phyloP scores from a whole-genome alignment of 2,888 invertebrate genomes.

The Parochlus steinenii region DNA sequence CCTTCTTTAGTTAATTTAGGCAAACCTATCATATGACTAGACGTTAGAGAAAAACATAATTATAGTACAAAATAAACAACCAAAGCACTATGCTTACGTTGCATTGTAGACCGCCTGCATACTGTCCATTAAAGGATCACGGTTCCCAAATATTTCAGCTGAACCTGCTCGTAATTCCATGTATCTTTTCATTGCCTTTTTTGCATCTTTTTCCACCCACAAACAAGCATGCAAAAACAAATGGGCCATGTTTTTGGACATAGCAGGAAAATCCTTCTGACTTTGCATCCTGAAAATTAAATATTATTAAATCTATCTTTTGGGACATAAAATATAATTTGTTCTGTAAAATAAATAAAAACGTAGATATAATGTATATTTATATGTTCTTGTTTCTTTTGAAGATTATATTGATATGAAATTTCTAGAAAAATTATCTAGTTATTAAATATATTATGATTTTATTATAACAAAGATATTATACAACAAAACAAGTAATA shows the following conservation, averaged over 20 bases:
- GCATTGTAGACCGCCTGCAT: constrained; percentile 38
- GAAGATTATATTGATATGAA: no score
- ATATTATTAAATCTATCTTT: background rate
- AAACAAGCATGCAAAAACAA: constrained; percentile 45
- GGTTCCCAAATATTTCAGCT: constrained; percentile 40
- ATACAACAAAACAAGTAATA: no score
- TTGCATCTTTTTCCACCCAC: constrained; percentile 31
- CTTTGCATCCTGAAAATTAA: constrained; percentile 37
- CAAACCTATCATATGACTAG: constrained; percentile 42
- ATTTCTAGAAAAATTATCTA: no score
- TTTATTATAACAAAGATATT: no score
- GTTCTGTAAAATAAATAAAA: background rate
- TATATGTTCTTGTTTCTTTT: no score
- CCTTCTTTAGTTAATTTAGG: constrained; percentile 44
- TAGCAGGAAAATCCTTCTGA: constrained; percentile 38
- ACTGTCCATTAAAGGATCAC: constrained; percentile 35
- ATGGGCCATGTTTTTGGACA: constrained; percentile 44
- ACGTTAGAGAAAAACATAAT: constrained; percentile 14
- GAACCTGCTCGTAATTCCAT: constrained; percentile 32
- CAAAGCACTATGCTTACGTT: constrained; percentile 30
- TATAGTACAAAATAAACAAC: constrained; percentile 12
- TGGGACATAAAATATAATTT: no score
- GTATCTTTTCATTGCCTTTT: constrained; percentile 23
- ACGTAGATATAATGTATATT: background rate
- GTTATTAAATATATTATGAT: no score